These are phyloP conservation scores for Pissodes strobi DNA, from an alignment of 1,140 invertebrate species.

Conservation along the genomic window DNA sequence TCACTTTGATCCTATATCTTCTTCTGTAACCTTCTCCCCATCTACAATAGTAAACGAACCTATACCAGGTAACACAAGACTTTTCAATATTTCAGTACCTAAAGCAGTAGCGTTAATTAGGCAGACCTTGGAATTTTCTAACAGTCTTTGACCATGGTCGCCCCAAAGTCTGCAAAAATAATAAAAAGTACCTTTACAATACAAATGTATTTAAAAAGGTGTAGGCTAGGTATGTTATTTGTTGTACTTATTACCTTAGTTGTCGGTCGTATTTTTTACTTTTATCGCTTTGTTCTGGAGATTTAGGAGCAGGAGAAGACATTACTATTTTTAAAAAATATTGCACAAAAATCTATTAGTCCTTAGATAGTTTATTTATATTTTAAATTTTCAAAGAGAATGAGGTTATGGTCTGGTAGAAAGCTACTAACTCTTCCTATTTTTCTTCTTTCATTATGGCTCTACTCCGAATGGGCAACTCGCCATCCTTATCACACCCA, in stretches of 20 bases:
- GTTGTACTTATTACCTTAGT: too few species aligned
- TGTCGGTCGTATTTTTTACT: conserved; percentile 78
- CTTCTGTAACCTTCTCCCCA: conserved; percentile 80
- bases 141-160: conserved; percentile 89
- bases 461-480: too few species aligned
- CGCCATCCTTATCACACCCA: too few species aligned
- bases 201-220: too few species aligned
- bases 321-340: conserved; percentile 54
- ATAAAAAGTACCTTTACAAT: too few species aligned
- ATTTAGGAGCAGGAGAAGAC: conserved; percentile 78
- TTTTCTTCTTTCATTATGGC: too few species aligned
- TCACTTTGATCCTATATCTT: conserved; percentile 93
- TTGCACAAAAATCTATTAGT: too few species aligned
- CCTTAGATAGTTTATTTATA: too few species aligned
- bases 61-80: conserved; percentile 90
- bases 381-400: too few species aligned
- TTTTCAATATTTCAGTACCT: conserved; percentile 94
- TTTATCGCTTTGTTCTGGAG: conserved; percentile 69
- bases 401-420: too few species aligned
- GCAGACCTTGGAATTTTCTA: conserved; percentile 90
- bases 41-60: conserved; percentile 97
- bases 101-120: conserved; percentile 92
- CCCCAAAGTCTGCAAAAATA: conserved; percentile 91
- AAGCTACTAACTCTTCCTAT: too few species aligned
- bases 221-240: too few species aligned